Evolutionary conservation across 2,888 invertebrate genomes (phyloP).

Genomic region (Griposia aprilina): DNA sequence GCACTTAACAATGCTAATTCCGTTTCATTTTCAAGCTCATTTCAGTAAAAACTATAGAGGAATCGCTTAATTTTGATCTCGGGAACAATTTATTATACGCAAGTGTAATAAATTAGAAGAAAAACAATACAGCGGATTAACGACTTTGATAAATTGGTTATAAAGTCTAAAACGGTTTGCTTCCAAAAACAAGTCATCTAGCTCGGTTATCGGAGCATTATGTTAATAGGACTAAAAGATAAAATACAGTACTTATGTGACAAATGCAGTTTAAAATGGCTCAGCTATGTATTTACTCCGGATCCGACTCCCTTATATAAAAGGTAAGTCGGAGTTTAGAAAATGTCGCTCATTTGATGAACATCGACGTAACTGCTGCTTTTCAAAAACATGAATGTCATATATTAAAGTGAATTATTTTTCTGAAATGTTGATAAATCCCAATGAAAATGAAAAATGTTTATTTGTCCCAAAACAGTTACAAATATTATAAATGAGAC

Average conservation of each 20-base stretch:
- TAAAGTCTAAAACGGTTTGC: neutral
- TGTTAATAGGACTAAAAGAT: conserved; percentile 68
- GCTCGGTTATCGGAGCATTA: conserved; percentile 31
- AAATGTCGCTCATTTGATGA: too few relatives aligned
- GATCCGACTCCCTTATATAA: conserved; percentile 72
- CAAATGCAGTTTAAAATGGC: conserved; percentile 80
- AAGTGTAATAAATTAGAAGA: neutral
- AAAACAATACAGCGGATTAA: neutral
- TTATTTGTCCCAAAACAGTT: too few relatives aligned
- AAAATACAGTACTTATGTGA: conserved; percentile 82
- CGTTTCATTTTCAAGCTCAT: neutral
- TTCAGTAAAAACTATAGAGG: neutral
- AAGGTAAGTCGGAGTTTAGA: conserved; percentile 70
- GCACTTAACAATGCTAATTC: neutral
- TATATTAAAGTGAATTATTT: too few relatives aligned
- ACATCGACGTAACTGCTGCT: too few relatives aligned
- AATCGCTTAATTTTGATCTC: neutral
- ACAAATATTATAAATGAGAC: too few relatives aligned
- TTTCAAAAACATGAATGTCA: too few relatives aligned
- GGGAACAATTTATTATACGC: neutral
- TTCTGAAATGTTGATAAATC: too few relatives aligned
- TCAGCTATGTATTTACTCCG: conserved; percentile 80
- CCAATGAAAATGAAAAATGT: too few relatives aligned
- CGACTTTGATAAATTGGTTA: fast-evolving
- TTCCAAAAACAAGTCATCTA: conserved; percentile 4